Conservation (phyloP, 2,888 invertebrate genomes). For the Helleia helle region DNA sequence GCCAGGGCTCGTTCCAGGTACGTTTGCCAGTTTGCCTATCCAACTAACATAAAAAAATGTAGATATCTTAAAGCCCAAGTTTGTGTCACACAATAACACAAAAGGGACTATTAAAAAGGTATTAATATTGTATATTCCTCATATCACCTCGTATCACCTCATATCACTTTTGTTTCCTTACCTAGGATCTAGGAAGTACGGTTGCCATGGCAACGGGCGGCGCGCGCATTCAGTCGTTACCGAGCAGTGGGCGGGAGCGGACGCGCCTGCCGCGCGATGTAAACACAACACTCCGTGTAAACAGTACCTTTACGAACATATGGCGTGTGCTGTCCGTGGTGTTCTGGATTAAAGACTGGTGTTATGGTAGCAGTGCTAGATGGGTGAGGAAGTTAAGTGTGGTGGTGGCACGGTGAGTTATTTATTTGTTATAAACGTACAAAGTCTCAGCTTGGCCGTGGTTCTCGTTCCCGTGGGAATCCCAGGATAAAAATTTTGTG, state of each 20-base stretch:
- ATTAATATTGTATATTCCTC: too few species aligned
- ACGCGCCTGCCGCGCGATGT: slow-evolving; percentile 35
- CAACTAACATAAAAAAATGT: too few species aligned
- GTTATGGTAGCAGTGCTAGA: slow-evolving; percentile 34
- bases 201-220: slow-evolving; percentile 51
- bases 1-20: too few species aligned
- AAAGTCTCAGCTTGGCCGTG: too few species aligned
- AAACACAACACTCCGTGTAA: slow-evolving; percentile 31
- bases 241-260: slow-evolving; percentile 33
- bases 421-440: too few species aligned
- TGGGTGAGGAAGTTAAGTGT: slow-evolving; percentile 51
- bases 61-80: too few species aligned
- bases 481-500: too few species aligned
- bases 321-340: slow-evolving; percentile 10
- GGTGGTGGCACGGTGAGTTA: slow-evolving; percentile 49
- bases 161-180: slow-evolving; percentile 10
- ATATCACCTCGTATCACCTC: too few species aligned
- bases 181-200: slow-evolving; percentile 25
- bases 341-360: slow-evolving; percentile 15
- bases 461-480: too few species aligned
- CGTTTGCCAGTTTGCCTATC: too few species aligned
- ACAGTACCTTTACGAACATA: slow-evolving; percentile 19
- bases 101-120: neutral
- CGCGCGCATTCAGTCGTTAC: slow-evolving; percentile 63
- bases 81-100: too few species aligned